phyloP scores from a whole-genome alignment of 2,113 vertebrate species.

The Halcyon malimbica region DNA sequence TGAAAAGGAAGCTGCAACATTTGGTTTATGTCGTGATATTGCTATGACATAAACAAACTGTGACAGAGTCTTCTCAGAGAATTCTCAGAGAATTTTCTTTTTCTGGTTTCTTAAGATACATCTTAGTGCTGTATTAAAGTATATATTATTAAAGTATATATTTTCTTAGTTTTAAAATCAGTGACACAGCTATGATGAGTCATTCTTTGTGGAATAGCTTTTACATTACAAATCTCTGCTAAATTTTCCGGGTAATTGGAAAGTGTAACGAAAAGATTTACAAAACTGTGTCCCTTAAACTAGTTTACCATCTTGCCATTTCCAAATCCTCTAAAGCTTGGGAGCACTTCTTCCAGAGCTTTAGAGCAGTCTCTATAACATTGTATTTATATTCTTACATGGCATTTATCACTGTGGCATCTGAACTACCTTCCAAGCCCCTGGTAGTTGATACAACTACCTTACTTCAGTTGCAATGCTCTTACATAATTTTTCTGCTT shows the following conservation, averaged over 20 bases:
- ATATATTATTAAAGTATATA: not conserved
- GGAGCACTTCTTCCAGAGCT: not conserved
- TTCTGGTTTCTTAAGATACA: not conserved
- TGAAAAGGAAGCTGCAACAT: not conserved
- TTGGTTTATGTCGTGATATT: not conserved
- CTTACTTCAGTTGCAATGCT: not conserved
- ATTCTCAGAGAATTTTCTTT: not conserved
- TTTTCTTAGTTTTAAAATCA: not conserved
- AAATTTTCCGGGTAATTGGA: not conserved
- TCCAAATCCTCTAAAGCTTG: not conserved
- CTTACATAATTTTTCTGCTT: conserved; percentile 16
- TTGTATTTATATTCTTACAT: not conserved
- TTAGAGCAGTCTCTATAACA: not conserved
- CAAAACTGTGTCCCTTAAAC: not conserved
- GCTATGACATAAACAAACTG: not conserved
- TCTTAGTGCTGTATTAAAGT: not conserved
- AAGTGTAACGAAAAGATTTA: not conserved
- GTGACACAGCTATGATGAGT: not conserved
- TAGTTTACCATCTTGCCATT: not conserved
- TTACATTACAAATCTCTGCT: not conserved
- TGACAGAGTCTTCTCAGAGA: not conserved
- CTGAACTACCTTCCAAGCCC: not conserved
- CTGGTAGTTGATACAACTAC: not conserved
- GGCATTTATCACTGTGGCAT: not conserved
- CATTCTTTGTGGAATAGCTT: not conserved